Conservation (phyloP, 2,797 vertebrate genomes). For the Semaprochilodus insignis region DNA sequence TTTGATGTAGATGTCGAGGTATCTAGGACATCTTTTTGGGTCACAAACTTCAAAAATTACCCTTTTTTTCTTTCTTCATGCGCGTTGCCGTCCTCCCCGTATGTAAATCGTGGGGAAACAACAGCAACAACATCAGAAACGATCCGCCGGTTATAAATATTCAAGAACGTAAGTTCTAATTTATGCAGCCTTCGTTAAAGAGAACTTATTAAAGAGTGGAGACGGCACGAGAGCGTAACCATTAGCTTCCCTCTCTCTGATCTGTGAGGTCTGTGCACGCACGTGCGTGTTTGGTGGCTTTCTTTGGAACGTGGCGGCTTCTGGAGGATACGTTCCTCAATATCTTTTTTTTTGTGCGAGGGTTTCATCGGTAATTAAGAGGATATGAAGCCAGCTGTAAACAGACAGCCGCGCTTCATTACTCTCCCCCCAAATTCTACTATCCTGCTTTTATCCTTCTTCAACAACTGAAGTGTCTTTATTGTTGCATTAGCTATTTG, state of each 20-base stretch:
- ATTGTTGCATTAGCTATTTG: not conserved
- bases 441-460: not conserved
- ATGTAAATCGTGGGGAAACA: conserved; percentile 77
- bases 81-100: conserved; percentile 76
- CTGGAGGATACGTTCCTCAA: not conserved
- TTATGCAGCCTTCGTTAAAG: conserved; percentile 77
- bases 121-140: conserved; percentile 70
- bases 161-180: conserved; percentile 77
- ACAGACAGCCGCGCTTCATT: not conserved
- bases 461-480: not conserved
- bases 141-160: conserved; percentile 82
- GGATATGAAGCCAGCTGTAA: conserved; percentile 3
- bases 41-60: conserved; percentile 75
- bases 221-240: conserved; percentile 15
- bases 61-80: conserved; percentile 63
- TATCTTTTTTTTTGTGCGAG: not conserved
- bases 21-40: conserved; percentile 85
- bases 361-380: conserved; percentile 5
- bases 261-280: not conserved
- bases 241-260: conserved; percentile 17
- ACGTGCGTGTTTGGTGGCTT: conserved; percentile 4
- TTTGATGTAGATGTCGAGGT: conserved; percentile 69
- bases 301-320: not conserved
- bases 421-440: not conserved
- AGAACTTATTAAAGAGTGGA: conserved; percentile 79